phyloP scores from a whole-genome alignment of 2,797 vertebrate genomes.

The Xyrichtys novacula region DNA sequence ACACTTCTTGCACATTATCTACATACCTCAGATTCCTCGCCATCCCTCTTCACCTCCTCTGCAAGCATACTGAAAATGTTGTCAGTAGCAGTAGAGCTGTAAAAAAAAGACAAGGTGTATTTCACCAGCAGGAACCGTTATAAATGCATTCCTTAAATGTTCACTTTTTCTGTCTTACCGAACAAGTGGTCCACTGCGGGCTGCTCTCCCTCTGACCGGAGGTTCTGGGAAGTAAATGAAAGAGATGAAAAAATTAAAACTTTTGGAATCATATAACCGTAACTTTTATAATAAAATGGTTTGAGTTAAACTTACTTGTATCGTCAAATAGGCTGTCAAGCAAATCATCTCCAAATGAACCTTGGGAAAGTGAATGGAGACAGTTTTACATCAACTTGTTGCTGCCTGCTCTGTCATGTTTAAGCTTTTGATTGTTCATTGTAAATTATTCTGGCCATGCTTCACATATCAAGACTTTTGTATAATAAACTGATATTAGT shows the following conservation, averaged over 20 bases:
- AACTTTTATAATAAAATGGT: not conserved
- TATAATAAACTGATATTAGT: not conserved
- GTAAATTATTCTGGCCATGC: not conserved
- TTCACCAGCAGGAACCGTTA: not conserved
- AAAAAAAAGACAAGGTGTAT: constrained; percentile 6
- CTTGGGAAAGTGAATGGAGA: constrained; percentile 34
- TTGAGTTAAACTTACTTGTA: constrained; percentile 58
- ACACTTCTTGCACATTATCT: not conserved
- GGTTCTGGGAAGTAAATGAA: constrained; percentile 44
- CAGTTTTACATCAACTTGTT: not conserved
- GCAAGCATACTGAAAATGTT: constrained; percentile 82
- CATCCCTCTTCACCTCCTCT: constrained; percentile 72
- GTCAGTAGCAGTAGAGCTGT: constrained; percentile 82
- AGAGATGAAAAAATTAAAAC: not conserved
- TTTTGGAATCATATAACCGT: not conserved
- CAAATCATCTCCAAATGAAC: constrained; percentile 71
- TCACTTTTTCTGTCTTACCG: constrained; percentile 41
- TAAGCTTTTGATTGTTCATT: not conserved
- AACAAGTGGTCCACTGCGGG: constrained; percentile 26
- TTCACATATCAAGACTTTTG: not conserved
- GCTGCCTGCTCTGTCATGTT: not conserved
- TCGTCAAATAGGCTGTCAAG: constrained; percentile 85
- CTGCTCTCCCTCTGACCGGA: constrained; percentile 22
- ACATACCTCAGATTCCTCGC: constrained; percentile 80
- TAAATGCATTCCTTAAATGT: not conserved